Percentiles rank a stretch among this genome's conserved stretches.
These are phyloP conservation scores for Gambusia holbrooki DNA, from an alignment of 2,113 vertebrate genomes.

Conservation along the genomic window DNA sequence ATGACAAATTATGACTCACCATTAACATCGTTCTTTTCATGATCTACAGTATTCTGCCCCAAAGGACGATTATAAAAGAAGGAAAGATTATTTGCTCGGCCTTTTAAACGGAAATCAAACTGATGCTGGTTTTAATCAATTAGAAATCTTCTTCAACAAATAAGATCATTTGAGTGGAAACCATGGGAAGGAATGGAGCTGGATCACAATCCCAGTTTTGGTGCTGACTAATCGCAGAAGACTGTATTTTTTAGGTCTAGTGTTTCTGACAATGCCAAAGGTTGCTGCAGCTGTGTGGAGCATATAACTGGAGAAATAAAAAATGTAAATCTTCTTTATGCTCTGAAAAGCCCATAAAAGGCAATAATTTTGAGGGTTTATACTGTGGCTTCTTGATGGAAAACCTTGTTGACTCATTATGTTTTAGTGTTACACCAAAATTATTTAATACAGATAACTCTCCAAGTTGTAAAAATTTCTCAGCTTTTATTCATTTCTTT, in stretches of 20 bases:
- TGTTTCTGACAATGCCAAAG: not conserved
- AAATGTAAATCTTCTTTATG: not conserved
- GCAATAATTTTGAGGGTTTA: not conserved
- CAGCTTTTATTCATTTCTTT: not conserved
- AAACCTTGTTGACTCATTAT: too few relatives aligned
- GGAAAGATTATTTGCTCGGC: not conserved
- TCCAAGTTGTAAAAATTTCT: not conserved
- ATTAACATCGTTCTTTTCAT: not conserved
- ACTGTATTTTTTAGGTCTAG: not conserved
- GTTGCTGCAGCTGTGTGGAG: not conserved
- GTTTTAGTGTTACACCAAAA: too few relatives aligned
- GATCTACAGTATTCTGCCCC: not conserved
- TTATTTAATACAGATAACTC: not conserved
- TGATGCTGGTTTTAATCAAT: not conserved
- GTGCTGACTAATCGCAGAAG: not conserved
- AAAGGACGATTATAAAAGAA: not conserved
- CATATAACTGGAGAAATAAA: not conserved
- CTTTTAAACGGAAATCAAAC: not conserved
- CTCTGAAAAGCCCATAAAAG: not conserved
- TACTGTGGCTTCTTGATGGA: too few relatives aligned
- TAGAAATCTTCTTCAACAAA: not conserved
- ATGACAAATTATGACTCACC: not conserved
- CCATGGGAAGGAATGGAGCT: not conserved
- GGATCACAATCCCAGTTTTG: not conserved
- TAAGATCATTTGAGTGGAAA: not conserved